These are phyloP conservation scores for Callosobruchus maculatus DNA, from an alignment of 2,888 invertebrate species.

Conservation along the genomic window DNA sequence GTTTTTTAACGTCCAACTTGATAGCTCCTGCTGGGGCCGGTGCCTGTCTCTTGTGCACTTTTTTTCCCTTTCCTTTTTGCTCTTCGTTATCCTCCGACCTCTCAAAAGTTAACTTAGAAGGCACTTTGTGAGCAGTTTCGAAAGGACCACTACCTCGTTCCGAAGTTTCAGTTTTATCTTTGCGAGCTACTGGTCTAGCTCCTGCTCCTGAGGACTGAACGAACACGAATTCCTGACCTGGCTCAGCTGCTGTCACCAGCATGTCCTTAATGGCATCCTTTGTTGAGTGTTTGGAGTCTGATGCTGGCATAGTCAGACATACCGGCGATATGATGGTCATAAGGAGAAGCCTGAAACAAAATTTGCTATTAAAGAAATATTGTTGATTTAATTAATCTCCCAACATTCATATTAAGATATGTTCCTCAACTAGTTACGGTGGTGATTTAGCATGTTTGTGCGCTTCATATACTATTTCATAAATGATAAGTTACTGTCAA, in stretches of 20 bases:
- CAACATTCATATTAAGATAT: too few species aligned
- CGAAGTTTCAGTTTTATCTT: slow-evolving; percentile 34
- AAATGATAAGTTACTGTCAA: too few species aligned
- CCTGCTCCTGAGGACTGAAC: slow-evolving; percentile 51
- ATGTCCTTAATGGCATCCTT: slow-evolving; percentile 50
- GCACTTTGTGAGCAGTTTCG: slow-evolving; percentile 72
- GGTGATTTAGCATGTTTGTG: too few species aligned
- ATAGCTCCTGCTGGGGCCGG: slow-evolving; percentile 48
- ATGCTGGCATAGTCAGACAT: slow-evolving; percentile 12
- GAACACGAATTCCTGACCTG: slow-evolving; percentile 65
- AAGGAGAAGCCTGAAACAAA: slow-evolving; percentile 36
- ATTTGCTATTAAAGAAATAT: background rate
- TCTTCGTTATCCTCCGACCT: slow-evolving; percentile 38
- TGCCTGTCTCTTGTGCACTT: slow-evolving; percentile 25
- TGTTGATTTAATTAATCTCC: background rate
- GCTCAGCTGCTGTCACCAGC: slow-evolving; percentile 57
- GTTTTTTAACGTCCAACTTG: slow-evolving; percentile 35
- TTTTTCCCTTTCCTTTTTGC: slow-evolving; percentile 14
- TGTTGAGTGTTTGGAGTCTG: slow-evolving; percentile 11
- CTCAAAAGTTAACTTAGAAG: slow-evolving; percentile 47
- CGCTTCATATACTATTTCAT: too few species aligned
- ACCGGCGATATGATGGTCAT: slow-evolving; percentile 16
- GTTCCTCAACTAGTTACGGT: too few species aligned
- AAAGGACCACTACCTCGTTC: slow-evolving; percentile 47
- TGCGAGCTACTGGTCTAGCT: slow-evolving; percentile 41